Conservation (phyloP, 2,113 vertebrate genomes). For the Symphodus melops region DNA sequence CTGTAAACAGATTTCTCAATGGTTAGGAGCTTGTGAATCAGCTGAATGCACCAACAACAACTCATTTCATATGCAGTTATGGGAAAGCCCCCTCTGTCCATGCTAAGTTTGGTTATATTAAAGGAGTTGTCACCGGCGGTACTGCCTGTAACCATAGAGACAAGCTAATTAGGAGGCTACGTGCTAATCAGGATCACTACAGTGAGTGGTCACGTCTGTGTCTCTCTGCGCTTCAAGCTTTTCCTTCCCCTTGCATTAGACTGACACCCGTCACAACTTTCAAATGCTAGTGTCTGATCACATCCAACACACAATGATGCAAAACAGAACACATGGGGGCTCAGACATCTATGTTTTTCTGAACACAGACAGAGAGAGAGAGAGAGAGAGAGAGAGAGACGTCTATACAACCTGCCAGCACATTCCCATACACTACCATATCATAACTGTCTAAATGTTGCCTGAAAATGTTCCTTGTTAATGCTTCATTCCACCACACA, state of each 20-base stretch:
- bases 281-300: constrained; percentile 84
- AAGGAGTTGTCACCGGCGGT: constrained; percentile 91
- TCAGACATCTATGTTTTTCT: neutral
- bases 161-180: constrained; percentile 94
- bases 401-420: constrained; percentile 1
- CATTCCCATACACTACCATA: neutral
- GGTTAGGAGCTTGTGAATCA: constrained; percentile 1
- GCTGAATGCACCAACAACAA: constrained; percentile 25
- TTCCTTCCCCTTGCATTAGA: constrained; percentile 95
- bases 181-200: constrained; percentile 95
- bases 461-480: constrained; percentile 84
- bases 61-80: constrained; percentile 59
- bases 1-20: neutral
- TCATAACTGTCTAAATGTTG: constrained; percentile 83
- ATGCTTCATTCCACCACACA: constrained; percentile 7
- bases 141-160: constrained; percentile 93
- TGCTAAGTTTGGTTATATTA: constrained; percentile 71
- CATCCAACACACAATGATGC: constrained; percentile 78
- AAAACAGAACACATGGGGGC: constrained; percentile 10
- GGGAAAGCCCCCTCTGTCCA: constrained; percentile 65
- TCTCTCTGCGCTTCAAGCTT: constrained; percentile 88
- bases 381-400: constrained; percentile 3
- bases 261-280: constrained; percentile 95
- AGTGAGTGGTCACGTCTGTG: constrained; percentile 89
- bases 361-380: constrained; percentile 2